A percentile compares a stretch with the other conserved stretches of the same genome.
Evolutionary conservation across 1,140 invertebrate genomes (phyloP).

Genomic region (Tetramorium simillimum): DNA sequence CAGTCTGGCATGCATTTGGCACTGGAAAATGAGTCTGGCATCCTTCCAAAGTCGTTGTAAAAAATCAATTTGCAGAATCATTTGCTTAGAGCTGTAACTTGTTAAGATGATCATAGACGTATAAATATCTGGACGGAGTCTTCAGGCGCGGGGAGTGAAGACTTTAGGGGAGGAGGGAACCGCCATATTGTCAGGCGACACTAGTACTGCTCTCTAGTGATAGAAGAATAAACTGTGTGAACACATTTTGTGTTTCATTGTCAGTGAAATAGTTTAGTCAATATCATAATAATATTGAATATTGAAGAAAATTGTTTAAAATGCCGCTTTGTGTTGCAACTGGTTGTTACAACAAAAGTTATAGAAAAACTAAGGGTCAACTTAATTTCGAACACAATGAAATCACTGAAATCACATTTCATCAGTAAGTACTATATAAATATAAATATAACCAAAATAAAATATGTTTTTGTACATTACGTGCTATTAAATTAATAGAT

Average conservation of each 20-base stretch:
- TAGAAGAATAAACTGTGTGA: not conserved
- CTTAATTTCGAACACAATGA: not conserved
- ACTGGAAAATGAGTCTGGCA: too few relatives aligned
- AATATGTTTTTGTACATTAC: not conserved
- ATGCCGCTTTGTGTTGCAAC: constrained; percentile 8
- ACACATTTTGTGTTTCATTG: too few relatives aligned
- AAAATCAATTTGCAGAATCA: too few relatives aligned
- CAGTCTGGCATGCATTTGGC: too few relatives aligned
- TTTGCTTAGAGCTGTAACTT: too few relatives aligned
- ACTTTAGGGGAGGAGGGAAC: not conserved
- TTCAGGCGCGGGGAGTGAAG: not conserved
- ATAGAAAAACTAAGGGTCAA: not conserved
- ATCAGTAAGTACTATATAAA: constrained; percentile 2
- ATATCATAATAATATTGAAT: too few relatives aligned
- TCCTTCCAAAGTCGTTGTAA: too few relatives aligned
- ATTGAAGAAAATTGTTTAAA: too few relatives aligned
- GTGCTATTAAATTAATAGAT: too few relatives aligned
- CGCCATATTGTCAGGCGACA: constrained; percentile 21
- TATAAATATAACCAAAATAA: too few relatives aligned
- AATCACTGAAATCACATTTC: not conserved
- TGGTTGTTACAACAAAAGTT: not conserved
- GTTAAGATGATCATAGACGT: too few relatives aligned
- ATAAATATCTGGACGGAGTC: constrained; percentile 8
- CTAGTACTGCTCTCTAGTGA: not conserved
- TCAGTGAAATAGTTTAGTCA: too few relatives aligned